Evolutionary conservation across 2,113 vertebrate species (phyloP).

Genomic region (Hemicordylus capensis): DNA sequence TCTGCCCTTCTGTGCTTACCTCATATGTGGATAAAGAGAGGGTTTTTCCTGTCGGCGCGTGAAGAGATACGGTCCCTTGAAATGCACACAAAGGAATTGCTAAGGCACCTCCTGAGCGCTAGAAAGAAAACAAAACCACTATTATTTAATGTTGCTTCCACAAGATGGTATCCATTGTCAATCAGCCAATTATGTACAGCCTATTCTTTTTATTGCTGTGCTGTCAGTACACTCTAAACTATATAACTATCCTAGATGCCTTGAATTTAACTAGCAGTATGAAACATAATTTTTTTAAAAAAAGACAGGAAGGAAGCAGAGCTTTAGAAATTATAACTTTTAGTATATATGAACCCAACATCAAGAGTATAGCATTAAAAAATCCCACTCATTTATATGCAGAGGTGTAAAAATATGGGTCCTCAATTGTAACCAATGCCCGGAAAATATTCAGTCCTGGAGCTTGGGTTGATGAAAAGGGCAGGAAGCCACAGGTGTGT

Average conservation of each 20-base stretch:
- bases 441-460: not conserved
- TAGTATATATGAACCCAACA: not conserved
- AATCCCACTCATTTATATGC: not conserved
- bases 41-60: slow-evolving; percentile 92
- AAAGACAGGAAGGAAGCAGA: not conserved
- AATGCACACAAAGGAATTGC: slow-evolving; percentile 93
- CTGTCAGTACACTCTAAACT: not conserved
- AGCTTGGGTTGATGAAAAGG: not conserved
- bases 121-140: slow-evolving; percentile 45
- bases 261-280: not conserved
- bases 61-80: slow-evolving; percentile 95
- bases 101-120: slow-evolving; percentile 84
- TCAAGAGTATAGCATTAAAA: not conserved
- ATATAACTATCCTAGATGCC: not conserved
- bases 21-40: slow-evolving; percentile 96
- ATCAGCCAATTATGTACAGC: rapidly evolving
- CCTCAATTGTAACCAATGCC: not conserved
- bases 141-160: not conserved
- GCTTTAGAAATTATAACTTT: not conserved
- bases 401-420: not conserved
- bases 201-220: not conserved
- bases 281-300: not conserved
- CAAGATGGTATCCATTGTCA: not conserved
- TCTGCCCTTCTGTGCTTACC: slow-evolving; percentile 93
- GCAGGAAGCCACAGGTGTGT: not conserved